Evolutionary conservation across 2,888 invertebrate species (phyloP), one percentile per base, ranked within the genome.

Genomic region (Synergus japonicus): DNA sequence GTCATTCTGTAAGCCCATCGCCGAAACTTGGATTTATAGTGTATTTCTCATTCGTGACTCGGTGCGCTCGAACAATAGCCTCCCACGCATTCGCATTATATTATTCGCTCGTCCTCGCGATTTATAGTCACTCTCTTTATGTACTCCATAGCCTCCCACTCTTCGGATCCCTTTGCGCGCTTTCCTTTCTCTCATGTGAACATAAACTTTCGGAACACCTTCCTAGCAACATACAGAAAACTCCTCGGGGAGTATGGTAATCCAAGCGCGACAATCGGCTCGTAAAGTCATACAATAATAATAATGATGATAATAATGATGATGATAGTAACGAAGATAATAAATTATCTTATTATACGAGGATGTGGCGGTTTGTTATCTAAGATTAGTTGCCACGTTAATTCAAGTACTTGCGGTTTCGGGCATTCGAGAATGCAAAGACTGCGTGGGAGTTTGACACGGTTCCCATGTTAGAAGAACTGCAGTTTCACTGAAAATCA

Each of bases 21-120:
- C 79, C 79, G 69, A 83, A 83, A 83, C 54, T 63, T 78, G 80
- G 22, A 86, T 89, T 89, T 88, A 89, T 87, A 87, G 86, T 85
- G 84, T 84, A 87, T 87, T 87, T 86, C 83, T 83, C 83, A 85
- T 86, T 85, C 83, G 81, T 78, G 81, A 84, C 84, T 86, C 85
- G 86, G 85, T 85, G 85, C 76, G 41, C 84, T 82, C 84, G 85
- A 88, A 88, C 89, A 89, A 89, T 89, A 84, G 88, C 86, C 88
- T 87, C 88, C 89, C 87, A 89, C 89, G 86, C 87, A 81, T 79
- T 83, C 76, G 81, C 85, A 86, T 87, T 86, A 87, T 86, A 88
- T 87, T 88, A 88, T 87, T 88, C 87, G 84, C 78, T 84, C 82
- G 82, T 85, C 84, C 80, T 78, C 79, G 83, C 83, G 84, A 86